Conservation (phyloP, 2,888 invertebrate species). For the Drosophila anomalata region DNA sequence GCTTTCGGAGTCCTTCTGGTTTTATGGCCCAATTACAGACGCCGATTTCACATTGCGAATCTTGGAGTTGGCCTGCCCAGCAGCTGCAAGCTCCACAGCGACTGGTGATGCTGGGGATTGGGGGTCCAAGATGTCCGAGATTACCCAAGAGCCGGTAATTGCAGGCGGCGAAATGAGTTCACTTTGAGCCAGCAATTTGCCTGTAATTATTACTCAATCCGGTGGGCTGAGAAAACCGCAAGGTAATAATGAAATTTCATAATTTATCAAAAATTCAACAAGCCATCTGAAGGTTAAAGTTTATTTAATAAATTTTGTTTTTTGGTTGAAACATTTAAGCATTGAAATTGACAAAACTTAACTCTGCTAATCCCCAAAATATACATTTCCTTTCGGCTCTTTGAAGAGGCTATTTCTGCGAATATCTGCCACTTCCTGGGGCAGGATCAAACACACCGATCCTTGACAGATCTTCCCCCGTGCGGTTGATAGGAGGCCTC, state of each 20-base stretch:
- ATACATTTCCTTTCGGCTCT: background rate
- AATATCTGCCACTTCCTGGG: conserved; percentile 31
- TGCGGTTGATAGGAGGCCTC: conserved; percentile 42
- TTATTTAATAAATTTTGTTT: background rate
- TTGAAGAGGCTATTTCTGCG: conserved; percentile 10
- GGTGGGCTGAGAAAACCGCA: conserved; percentile 2
- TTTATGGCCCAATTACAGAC: conserved; percentile 51
- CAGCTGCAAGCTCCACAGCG: conserved; percentile 37
- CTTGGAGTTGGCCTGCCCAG: conserved; percentile 9
- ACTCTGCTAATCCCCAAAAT: background rate
- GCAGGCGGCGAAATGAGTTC: conserved; percentile 32
- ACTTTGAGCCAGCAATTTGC: conserved; percentile 18
- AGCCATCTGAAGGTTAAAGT: conserved; percentile 1
- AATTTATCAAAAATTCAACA: conserved; percentile 4
- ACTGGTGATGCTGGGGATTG: conserved; percentile 5
- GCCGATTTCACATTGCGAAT: conserved; percentile 44
- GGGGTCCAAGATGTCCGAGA: conserved; percentile 30
- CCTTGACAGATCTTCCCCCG: conserved; percentile 29
- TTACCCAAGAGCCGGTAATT: conserved; percentile 29
- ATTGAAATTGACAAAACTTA: too few species aligned
- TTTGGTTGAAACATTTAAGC: too few species aligned
- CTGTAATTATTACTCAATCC: conserved; percentile 31
- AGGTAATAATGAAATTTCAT: conserved; percentile 28
- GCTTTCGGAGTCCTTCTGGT: conserved; percentile 14
- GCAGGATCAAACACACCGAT: conserved; percentile 32